Conservation (phyloP, 1,140 invertebrate genomes). For the Trypoxylus dichotomus region DNA sequence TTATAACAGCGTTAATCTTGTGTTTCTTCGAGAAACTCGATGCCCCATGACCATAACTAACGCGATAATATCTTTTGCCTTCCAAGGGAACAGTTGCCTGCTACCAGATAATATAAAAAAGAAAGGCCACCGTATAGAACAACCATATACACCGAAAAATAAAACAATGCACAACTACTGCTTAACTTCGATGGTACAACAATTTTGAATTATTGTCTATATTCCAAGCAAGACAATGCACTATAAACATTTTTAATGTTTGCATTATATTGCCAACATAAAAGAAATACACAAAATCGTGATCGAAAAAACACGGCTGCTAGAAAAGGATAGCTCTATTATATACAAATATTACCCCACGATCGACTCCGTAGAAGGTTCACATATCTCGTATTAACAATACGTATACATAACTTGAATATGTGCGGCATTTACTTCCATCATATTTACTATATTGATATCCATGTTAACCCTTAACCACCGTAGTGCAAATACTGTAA, state of each 20-base stretch:
- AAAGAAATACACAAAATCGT: slow-evolving; percentile 17
- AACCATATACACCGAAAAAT: slow-evolving; percentile 25
- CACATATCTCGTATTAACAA: neutral
- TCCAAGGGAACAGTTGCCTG: slow-evolving; percentile 22
- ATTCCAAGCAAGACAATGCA: slow-evolving; percentile 21
- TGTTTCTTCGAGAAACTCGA: slow-evolving; percentile 25
- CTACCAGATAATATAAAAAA: slow-evolving; percentile 30
- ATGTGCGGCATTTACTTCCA: neutral
- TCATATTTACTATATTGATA: no score
- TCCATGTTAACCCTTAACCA: no score
- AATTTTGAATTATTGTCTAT: slow-evolving; percentile 32
- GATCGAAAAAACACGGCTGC: neutral
- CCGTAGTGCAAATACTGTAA: no score
- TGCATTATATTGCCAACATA: slow-evolving; percentile 28
- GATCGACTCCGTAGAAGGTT: neutral
- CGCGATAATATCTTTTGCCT: slow-evolving; percentile 42
- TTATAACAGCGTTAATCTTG: slow-evolving; percentile 23
- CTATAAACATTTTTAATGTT: slow-evolving; percentile 25
- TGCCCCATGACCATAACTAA: slow-evolving; percentile 44
- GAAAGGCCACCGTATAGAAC: slow-evolving; percentile 27
- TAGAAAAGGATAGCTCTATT: neutral
- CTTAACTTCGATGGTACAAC: slow-evolving; percentile 26
- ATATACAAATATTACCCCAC: neutral
- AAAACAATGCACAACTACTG: slow-evolving; percentile 22
- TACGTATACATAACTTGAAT: neutral